Evolutionary conservation across 2,888 invertebrate species (phyloP), one percentile per base, ranked within the genome.

Genomic region (Thereva unica): DNA sequence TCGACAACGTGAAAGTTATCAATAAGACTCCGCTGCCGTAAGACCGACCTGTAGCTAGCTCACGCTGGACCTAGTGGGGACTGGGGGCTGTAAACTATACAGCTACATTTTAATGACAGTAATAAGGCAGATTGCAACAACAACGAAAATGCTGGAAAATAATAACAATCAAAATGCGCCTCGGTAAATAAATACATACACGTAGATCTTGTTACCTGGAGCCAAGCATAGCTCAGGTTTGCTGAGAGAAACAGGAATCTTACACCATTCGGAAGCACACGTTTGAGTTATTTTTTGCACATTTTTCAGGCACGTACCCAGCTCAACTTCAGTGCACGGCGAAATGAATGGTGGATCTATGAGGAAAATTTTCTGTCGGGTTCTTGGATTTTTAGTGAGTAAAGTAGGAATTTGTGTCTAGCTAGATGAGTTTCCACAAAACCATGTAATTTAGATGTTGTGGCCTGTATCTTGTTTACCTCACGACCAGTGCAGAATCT

Each of bases 91-190:
- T 23, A 40, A 50, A 8, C 3, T 8, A 56, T 61, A 50, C 47
- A 52, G 68, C 68, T 63, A 53, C 52, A 55, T 34, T 40, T 50
- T 68, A 68, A 68, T 68, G 68, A 68, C 64, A 68, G 68, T 68
- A 68, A 68, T 68, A 68, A 68, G 64, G 66, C 66, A 66, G 64
- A 64, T 47, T 45, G 54, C 47, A 54, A 54, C 40, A 38, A 38
- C n/a, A 54, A 54, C 56, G 44, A 49, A 40, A 40, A 23, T 61
- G 50, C 50, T 64, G 56, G 63, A 56, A 68, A 68, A 68, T 68
- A 66, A 68, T 68, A 68, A 68, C 68, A 66, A 68, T 66, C 66
- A 66, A 66, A 66, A 68, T 64, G 57, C 54, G 65, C 53, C 68
- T 63, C 66, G 64, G 53, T 64, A 64, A 64, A 66, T 68, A 68